phyloP scores from a whole-genome alignment of 2,113 vertebrate species.

The Accipiter virgatus region DNA sequence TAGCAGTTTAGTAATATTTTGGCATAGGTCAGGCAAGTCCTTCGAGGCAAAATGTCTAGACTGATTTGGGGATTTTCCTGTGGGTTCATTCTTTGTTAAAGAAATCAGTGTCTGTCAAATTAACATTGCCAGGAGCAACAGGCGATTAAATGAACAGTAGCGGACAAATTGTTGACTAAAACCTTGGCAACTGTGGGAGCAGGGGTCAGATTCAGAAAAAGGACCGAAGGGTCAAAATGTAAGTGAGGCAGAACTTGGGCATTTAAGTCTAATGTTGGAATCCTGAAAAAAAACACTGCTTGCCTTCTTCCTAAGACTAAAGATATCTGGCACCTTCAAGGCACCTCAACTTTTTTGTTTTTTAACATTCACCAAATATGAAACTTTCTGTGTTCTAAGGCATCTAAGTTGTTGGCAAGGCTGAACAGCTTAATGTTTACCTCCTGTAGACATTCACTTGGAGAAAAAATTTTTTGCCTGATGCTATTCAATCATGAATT shows the following conservation, averaged over 20 bases:
- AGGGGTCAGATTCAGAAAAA: not conserved
- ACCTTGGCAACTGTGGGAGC: not conserved
- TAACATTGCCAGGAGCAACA: slow-evolving; percentile 20
- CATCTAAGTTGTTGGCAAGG: not conserved
- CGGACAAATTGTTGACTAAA: slow-evolving; percentile 11
- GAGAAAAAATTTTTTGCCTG: not conserved
- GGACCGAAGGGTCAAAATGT: not conserved
- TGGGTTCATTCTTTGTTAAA: slow-evolving; percentile 39
- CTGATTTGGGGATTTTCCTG: slow-evolving; percentile 49
- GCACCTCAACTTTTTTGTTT: not conserved
- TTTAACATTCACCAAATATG: not conserved
- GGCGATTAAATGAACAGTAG: slow-evolving; percentile 1
- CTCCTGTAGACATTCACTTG: not conserved
- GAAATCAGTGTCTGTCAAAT: slow-evolving; percentile 16
- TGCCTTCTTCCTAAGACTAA: not conserved
- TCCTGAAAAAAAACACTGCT: not conserved
- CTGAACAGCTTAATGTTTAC: not conserved
- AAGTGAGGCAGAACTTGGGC: not conserved
- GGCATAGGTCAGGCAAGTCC: slow-evolving; percentile 30
- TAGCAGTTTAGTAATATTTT: slow-evolving; percentile 33
- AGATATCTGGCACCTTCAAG: not conserved
- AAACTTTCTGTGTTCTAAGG: not conserved
- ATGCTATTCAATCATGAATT: not conserved
- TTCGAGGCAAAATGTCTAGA: slow-evolving; percentile 61
- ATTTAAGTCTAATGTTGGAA: not conserved